Percentiles rank a stretch among this genome's conserved stretches.
These are phyloP conservation scores for Eupsilia transversa DNA, from an alignment of 2,888 invertebrate species.

Conservation along the genomic window DNA sequence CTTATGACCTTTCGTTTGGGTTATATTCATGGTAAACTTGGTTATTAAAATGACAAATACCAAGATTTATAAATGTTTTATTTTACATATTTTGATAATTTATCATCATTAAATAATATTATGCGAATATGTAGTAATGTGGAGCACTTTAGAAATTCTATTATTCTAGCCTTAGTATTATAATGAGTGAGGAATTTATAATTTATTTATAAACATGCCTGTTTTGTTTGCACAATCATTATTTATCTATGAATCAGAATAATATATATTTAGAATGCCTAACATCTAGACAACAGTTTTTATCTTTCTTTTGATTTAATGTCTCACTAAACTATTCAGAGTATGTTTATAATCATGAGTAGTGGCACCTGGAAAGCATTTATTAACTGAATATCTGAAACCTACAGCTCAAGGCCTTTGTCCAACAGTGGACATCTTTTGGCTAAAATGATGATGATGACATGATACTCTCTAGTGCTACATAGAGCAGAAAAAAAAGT, in stretches of 20 bases:
- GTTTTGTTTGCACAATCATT: background rate
- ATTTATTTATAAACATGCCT: constrained; percentile 12
- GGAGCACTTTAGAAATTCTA: background rate
- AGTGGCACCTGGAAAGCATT: background rate
- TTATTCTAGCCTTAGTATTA: background rate
- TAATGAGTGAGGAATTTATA: background rate
- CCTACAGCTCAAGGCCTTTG: background rate
- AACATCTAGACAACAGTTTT: background rate
- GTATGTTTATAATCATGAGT: background rate
- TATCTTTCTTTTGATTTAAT: background rate
- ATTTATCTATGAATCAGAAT: constrained; percentile 14
- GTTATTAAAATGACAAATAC: constrained; percentile 13
- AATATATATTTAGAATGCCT: background rate
- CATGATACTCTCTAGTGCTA: too few relatives aligned
- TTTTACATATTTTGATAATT: constrained; percentile 16
- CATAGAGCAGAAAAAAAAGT: background rate
- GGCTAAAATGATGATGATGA: background rate
- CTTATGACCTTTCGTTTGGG: constrained; percentile 33
- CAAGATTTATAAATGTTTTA: background rate
- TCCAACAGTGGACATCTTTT: background rate
- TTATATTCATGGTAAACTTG: constrained; percentile 35
- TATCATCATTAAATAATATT: background rate
- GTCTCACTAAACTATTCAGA: background rate
- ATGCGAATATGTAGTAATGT: background rate
- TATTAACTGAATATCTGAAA: background rate